Base-by-base conservation (phyloP, 35 echinoderm and acorn worm genomes). In the Apostichopus japonicus region DNA sequence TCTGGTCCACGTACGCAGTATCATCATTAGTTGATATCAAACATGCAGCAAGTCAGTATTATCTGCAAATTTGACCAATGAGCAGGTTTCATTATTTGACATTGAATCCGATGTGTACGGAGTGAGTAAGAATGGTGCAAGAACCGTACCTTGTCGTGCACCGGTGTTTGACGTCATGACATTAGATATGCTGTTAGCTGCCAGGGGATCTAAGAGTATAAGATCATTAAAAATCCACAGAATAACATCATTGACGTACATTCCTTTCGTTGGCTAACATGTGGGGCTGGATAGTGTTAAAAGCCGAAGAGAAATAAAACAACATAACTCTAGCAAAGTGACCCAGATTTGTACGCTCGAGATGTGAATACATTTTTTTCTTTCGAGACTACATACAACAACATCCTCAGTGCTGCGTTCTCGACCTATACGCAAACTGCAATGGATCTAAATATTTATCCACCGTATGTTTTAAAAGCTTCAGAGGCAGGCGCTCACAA, bases 241-340 rank as follows among this genome's bases (percentile, higher is more conserved):
- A 0, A 5, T 5, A 54, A 86, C 10, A 6, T 52, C 33, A 86
- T 54, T n/a, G 55, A 53, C 33, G 44, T 11, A 86, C 53, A 86
- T 86, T 86, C 83, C 0, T 86, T n/a, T 54, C 33, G 23, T 91
- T 53, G 73, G 65, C 33, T 53, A 91, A 61, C 80, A 94, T n/a
- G 87, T 78, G 10, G n/a, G n/a, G 27, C 27, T 33, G 27, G 27
- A 33, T 33, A 33, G 27, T 33, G 27, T 33, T 33, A 33, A 33
- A 33, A 33, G 27, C 27, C 27, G 88, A 94, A 15, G 63, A 84
- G 17, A 91, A 91, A 77, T 91, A 62, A 94, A 81, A 90, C 65
- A 0, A 91, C 89, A 94, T 91, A 5, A 91, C 17, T 15, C 79
- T 62, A 10, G 63, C 87, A n/a, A 78, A 84, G 54, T 90, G 1